phyloP scores from a whole-genome alignment of 64 coral and sea anemone genomes.

The Pocillopora damicornis region DNA sequence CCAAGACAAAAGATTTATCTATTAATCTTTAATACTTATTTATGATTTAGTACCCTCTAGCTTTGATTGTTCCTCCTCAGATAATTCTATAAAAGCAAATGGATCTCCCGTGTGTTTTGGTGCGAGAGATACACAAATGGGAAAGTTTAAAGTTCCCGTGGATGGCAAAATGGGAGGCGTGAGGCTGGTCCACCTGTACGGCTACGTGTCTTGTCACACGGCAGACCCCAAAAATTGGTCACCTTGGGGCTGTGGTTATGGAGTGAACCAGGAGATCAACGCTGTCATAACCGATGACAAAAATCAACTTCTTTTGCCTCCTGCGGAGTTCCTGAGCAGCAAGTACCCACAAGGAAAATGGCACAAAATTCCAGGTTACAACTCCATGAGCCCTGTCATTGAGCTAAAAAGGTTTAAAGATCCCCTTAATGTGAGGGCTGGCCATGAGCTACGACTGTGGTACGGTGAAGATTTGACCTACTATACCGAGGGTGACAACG shows the following conservation, averaged over 20 bases:
- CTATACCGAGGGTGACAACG: background rate
- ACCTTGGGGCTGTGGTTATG: no score
- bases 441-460: background rate
- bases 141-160: background rate
- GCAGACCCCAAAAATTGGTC: no score
- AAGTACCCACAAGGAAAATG: background rate
- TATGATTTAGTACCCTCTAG: no score
- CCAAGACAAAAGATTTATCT: no score
- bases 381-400: background rate
- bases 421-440: background rate
- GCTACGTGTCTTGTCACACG: background rate
- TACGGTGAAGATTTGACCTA: background rate
- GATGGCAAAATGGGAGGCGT: background rate
- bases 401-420: background rate
- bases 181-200: background rate
- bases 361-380: background rate
- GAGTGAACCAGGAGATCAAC: background rate
- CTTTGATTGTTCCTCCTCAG: background rate
- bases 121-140: background rate
- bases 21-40: no score
- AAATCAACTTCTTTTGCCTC: background rate
- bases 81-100: background rate
- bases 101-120: background rate
- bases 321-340: background rate
- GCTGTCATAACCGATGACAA: background rate